Conservation (phyloP, 2,113 vertebrate species). For the Maccullochella peelii region DNA sequence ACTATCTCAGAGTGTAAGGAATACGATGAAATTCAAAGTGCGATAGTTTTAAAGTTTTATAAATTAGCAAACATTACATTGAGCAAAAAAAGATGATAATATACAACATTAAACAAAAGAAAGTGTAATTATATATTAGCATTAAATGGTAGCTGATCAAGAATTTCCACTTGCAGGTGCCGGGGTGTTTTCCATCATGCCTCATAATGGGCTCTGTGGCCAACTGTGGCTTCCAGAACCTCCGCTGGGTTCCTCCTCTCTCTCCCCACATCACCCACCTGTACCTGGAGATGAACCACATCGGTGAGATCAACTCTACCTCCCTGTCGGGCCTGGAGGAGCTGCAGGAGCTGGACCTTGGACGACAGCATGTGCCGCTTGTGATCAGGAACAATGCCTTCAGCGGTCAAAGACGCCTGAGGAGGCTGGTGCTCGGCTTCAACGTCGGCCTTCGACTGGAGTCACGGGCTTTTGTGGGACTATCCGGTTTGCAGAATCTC, state of each 20-base stretch:
- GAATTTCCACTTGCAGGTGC: constrained; percentile 52
- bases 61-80: background rate
- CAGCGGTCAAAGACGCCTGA: constrained; percentile 82
- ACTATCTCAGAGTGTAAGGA: too few species aligned
- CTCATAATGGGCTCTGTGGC: constrained; percentile 62
- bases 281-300: constrained; percentile 83
- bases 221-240: constrained; percentile 68
- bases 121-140: background rate
- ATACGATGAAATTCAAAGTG: too few species aligned
- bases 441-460: constrained; percentile 80
- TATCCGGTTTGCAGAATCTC: constrained; percentile 81
- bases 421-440: constrained; percentile 79
- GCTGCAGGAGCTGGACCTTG: constrained; percentile 82
- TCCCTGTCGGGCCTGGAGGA: constrained; percentile 84
- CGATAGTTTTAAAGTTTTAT: background rate
- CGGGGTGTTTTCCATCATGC: constrained; percentile 70
- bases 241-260: constrained; percentile 83
- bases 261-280: constrained; percentile 78
- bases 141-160: background rate
- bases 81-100: background rate
- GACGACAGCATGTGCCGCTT: constrained; percentile 73
- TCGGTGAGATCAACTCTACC: constrained; percentile 77
- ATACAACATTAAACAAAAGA: background rate
- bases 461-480: constrained; percentile 84
- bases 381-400: constrained; percentile 85